phyloP scores from a whole-genome alignment of 2,797 vertebrate species.

The Zenarchopterus dispar region DNA sequence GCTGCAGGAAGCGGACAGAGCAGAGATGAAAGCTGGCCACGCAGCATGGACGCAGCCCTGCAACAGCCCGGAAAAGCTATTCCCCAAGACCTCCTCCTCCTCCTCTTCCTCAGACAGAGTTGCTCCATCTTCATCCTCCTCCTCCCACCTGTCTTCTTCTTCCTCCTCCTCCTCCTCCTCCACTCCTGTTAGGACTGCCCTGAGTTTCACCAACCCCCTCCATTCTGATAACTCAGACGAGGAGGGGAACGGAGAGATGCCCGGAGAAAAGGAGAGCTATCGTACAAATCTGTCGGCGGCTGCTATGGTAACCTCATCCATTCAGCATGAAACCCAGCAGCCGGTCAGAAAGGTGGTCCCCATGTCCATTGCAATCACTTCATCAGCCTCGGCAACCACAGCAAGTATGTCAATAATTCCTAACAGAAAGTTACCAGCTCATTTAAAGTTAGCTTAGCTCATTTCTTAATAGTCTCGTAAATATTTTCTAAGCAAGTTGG shows the following conservation, averaged over 20 bases:
- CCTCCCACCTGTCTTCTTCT: constrained; percentile 67
- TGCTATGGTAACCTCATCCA: constrained; percentile 84
- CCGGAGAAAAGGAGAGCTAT: constrained; percentile 42
- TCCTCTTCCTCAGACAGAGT: constrained; percentile 75
- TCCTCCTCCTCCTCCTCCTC: constrained; percentile 66
- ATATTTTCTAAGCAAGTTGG: too few species aligned
- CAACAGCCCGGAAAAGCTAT: constrained; percentile 71
- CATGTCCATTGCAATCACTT: constrained; percentile 89
- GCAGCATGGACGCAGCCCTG: constrained; percentile 76
- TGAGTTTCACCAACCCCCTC: constrained; percentile 96
- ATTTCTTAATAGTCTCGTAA: too few species aligned
- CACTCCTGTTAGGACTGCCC: constrained; percentile 82
- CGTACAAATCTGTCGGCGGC: constrained; percentile 85
- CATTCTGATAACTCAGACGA: constrained; percentile 93
- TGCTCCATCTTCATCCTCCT: constrained; percentile 73
- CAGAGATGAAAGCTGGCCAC: constrained; percentile 82
- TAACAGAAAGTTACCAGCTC: too few species aligned
- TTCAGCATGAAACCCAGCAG: constrained; percentile 78
- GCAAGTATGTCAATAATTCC: constrained; percentile 85
- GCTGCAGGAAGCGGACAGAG: constrained; percentile 73
- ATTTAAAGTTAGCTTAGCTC: too few species aligned
- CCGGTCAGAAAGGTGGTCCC: constrained; percentile 87
- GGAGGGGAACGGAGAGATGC: constrained; percentile 84
- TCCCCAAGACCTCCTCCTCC: constrained; percentile 70
- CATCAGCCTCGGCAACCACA: constrained; percentile 68